These are phyloP conservation scores for Xestia c-nigrum DNA, from an alignment of 2,888 invertebrate species.

Conservation along the genomic window DNA sequence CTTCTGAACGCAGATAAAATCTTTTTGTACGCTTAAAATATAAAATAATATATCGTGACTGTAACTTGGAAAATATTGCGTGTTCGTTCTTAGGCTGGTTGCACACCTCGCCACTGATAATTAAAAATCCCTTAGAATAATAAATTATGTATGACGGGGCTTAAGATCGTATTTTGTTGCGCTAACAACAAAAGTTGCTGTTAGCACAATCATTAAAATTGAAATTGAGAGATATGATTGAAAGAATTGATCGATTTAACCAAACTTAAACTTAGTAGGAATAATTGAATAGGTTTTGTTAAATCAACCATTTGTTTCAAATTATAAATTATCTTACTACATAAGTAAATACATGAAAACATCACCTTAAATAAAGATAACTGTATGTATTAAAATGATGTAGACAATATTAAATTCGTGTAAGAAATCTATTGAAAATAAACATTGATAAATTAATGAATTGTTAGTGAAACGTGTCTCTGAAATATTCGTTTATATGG, in stretches of 20 bases:
- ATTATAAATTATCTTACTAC: constrained; percentile 6
- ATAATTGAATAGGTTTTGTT: background rate
- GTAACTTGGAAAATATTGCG: constrained; percentile 37
- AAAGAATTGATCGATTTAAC: constrained; percentile 20
- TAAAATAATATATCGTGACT: constrained; percentile 42
- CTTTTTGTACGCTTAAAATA: constrained; percentile 42
- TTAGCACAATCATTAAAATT: constrained; percentile 25
- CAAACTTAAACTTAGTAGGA: background rate
- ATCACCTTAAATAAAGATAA: constrained; percentile 46
- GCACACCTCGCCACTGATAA: constrained; percentile 37
- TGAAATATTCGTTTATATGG: constrained; percentile 69
- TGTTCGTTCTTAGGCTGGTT: constrained; percentile 34
- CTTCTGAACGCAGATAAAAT: constrained; percentile 53
- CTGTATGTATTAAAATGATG: constrained; percentile 73
- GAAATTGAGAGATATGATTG: constrained; percentile 5
- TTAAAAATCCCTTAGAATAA: constrained; percentile 17
- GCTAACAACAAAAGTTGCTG: constrained; percentile 11
- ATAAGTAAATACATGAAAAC: constrained; percentile 32
- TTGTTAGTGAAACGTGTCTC: constrained; percentile 70
- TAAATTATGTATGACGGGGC: constrained; percentile 11
- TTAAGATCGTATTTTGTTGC: constrained; percentile 30
- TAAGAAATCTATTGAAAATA: constrained; percentile 77
- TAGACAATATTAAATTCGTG: constrained; percentile 85
- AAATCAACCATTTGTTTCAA: constrained; percentile 21
- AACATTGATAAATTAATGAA: constrained; percentile 62